Base-by-base conservation (phyloP, 2,113 vertebrate species). In the Caranx melampygus region DNA sequence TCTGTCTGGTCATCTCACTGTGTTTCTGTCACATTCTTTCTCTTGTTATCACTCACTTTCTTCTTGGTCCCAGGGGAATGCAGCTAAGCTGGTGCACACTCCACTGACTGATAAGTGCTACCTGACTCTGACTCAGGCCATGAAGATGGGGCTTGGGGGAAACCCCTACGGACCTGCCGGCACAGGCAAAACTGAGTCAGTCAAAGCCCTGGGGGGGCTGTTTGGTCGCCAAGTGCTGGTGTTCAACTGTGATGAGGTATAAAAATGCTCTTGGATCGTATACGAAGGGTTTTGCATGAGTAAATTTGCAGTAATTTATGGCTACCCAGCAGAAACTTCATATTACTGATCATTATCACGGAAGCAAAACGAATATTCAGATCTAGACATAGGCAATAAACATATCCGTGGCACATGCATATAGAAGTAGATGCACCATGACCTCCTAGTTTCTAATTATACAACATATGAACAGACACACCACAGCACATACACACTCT, bases 221-320 rank as follows among this genome's bases (percentile, higher is more conserved):
- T 96, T 99, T 69, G 98, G 98, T 80, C 95, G 98, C 88, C 98
- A 99, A 93, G 98, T 99, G 65, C 93, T 99, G 90, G 98, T 99
- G 69, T 99, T 99, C 87, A 99, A 99, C 83, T 99, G 98, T 94
- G 98, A 99, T 88, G 98, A 99, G 98, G 98, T 99, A 93, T 62
- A 66, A 33, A 59, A 12, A 69, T n/a, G 8, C 31, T 75, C 49
- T 2, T 12, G 4, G 15, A 59, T 12, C 52, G 8, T 3, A 21
- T 76, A 7, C 62, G 34, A 65, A 10, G 4, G 5, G 1, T 75
- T 57, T 8, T 42, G 20, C 1, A 7, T 59, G 42, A 20, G 16
- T 26, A 34, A 47, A 1, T 34, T 44, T 20, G 3, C 54, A 58
- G 5, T 12, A 49, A 62, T 49, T 4, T 51, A 20, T 37, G 14